Evolutionary conservation across 1,140 invertebrate species (phyloP).

Genomic region (Andrena cerasifolii): DNA sequence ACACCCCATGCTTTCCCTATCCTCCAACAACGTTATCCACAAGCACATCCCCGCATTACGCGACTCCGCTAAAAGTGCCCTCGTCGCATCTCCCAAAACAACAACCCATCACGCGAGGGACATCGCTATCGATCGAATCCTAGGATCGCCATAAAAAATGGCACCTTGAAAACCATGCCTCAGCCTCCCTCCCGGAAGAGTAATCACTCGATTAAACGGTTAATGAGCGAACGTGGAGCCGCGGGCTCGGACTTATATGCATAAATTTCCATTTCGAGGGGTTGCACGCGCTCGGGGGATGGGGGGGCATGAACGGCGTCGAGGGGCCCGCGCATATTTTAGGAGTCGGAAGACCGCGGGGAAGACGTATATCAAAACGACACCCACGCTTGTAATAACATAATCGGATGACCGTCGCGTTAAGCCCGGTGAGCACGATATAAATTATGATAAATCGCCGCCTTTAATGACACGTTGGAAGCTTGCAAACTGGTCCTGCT

Average conservation of each 20-base stretch:
- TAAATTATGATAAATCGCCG: conserved; percentile 45
- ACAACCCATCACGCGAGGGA: background rate
- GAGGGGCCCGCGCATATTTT: conserved; percentile 42
- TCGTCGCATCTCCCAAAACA: too few species aligned
- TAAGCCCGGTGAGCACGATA: conserved; percentile 20
- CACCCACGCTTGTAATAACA: conserved; percentile 46
- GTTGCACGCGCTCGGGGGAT: background rate
- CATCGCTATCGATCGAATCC: background rate
- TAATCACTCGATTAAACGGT: conserved; percentile 36
- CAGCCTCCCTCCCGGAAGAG: background rate
- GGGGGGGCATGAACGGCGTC: background rate
- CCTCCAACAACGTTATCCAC: too few species aligned
- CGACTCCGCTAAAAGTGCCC: too few species aligned
- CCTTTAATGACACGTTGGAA: conserved; percentile 25
- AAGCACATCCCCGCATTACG: too few species aligned
- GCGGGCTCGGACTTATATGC: background rate
- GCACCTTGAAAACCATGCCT: too few species aligned
- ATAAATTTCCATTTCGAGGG: conserved; percentile 43
- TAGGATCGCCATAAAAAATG: background rate
- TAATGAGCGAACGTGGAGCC: conserved; percentile 17
- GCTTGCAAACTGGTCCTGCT: background rate
- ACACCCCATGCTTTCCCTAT: too few species aligned
- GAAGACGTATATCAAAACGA: conserved; percentile 56
- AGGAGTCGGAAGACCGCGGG: conserved; percentile 18
- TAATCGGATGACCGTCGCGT: conserved; percentile 46